Evolutionary conservation across 2,888 invertebrate species (phyloP), one percentile per base, ranked within the genome.

Genomic region (Tigriopus californicus): DNA sequence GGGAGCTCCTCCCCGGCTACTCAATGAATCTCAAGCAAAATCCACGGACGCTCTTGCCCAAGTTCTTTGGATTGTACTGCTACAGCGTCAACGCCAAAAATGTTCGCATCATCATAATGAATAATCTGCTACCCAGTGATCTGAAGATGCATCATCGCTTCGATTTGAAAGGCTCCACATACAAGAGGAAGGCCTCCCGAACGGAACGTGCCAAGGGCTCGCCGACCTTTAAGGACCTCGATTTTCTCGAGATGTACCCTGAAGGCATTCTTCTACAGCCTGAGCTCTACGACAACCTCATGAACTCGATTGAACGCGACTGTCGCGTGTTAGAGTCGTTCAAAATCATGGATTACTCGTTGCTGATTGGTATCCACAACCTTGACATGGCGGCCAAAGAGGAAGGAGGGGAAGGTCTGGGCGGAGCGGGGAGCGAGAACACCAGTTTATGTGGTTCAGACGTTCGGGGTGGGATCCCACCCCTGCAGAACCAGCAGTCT

Each of bases 1-100:
- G 73, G 64, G 73, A 73, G 62, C 66, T 76, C 24, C 66, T 76
- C 13, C 75, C 76, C 18, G 76, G 75, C 15, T 76, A 76, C 67
- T 77, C 75, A 64, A 71, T 77, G 72, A 76, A 77, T 67, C 67
- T 77, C 55, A 74, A 73, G 62, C 76, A 77, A 65, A 75, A 77
- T 66, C 74, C 74, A 22, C 66, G 74, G 59, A 77, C 76, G 11
- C 64, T 76, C 41, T 65, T 76, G 62, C 77, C 77, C 4, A 77
- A 77, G 65, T 77, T 75, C 64, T 77, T 76, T 64, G 76, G 76
- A 25, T 67, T 76, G 6, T 77, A 73, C 64, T 75, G 75, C 64
- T 76, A 76, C 64, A 74, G 75, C 73, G 74, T 72, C 65, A 71
- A 73, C 41, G 73, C 74, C 2, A 75, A 75, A 64, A 75, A 76